Percentiles rank a stretch among this genome's conserved stretches.
phyloP scores from a whole-genome alignment of 1,140 invertebrate species.

The Drosophila busckii region DNA sequence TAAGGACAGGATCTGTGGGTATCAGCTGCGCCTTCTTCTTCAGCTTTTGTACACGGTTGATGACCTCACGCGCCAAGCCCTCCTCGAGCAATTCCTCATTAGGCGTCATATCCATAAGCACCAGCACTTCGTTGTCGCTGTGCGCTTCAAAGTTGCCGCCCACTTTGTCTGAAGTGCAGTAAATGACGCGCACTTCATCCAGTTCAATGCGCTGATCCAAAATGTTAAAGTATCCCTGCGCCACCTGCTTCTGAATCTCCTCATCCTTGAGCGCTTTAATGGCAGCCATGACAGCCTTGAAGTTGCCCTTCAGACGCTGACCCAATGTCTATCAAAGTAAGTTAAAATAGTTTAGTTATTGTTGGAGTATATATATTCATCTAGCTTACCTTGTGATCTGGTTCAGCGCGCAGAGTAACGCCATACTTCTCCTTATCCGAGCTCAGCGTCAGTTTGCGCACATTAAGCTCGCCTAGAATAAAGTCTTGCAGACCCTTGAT shows the following conservation, averaged over 20 bases:
- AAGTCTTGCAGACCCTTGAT: constrained; percentile 90
- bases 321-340: constrained; percentile 83
- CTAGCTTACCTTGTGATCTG: constrained; percentile 85
- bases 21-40: constrained; percentile 97
- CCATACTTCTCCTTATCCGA: constrained; percentile 96
- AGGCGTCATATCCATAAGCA: constrained; percentile 88
- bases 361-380: background rate
- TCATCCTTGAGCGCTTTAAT: constrained; percentile 90
- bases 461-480: constrained; percentile 96
- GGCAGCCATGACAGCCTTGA: constrained; percentile 91
- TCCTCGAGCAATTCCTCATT: constrained; percentile 95
- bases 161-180: constrained; percentile 82
- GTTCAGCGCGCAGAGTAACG: constrained; percentile 94
- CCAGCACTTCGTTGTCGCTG: constrained; percentile 91
- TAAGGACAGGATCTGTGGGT: constrained; percentile 93
- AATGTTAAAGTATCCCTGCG: constrained; percentile 86
- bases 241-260: constrained; percentile 89
- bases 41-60: constrained; percentile 97
- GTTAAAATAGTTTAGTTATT: background rate
- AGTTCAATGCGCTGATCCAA: constrained; percentile 87
- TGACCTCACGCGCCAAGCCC: constrained; percentile 94
- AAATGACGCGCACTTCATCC: constrained; percentile 92
- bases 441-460: constrained; percentile 92
- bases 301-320: constrained; percentile 91
- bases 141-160: constrained; percentile 91